Percentiles rank a stretch among this genome's conserved stretches.
These are phyloP conservation scores for Nettapus auritus DNA, from an alignment of 2,113 vertebrate species.

Conservation along the genomic window DNA sequence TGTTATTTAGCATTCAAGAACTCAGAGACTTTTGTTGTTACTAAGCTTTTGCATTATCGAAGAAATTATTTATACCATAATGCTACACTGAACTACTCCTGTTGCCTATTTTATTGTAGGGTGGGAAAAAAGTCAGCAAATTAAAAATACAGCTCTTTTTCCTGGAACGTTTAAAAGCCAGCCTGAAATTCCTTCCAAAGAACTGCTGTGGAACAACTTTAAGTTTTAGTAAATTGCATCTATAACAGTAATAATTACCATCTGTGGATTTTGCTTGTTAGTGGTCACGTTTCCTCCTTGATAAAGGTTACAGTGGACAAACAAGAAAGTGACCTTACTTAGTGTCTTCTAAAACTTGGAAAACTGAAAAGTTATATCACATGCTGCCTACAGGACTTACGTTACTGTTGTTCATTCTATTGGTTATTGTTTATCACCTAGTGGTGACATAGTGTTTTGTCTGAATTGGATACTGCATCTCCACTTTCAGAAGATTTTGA, in stretches of 20 bases:
- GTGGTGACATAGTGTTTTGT: slow-evolving; percentile 64
- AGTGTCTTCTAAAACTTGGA: slow-evolving; percentile 70
- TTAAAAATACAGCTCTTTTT: slow-evolving; percentile 67
- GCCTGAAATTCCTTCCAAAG: slow-evolving; percentile 76
- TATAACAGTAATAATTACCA: slow-evolving; percentile 60
- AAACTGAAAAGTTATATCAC: slow-evolving; percentile 73
- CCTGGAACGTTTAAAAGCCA: slow-evolving; percentile 67
- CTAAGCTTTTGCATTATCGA: slow-evolving; percentile 65
- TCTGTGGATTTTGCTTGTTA: slow-evolving; percentile 59
- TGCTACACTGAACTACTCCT: slow-evolving; percentile 67
- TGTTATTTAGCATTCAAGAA: slow-evolving; percentile 73
- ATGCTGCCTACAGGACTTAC: slow-evolving; percentile 76
- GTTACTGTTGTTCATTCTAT: slow-evolving; percentile 65
- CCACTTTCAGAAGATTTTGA: slow-evolving; percentile 55
- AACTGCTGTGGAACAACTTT: slow-evolving; percentile 72
- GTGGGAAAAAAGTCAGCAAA: slow-evolving; percentile 56
- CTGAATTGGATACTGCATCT: slow-evolving; percentile 72
- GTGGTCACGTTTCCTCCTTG: slow-evolving; percentile 67
- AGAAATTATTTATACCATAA: slow-evolving; percentile 66
- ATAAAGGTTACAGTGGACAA: slow-evolving; percentile 70
- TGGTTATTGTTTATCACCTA: slow-evolving; percentile 51
- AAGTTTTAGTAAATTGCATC: slow-evolving; percentile 67
- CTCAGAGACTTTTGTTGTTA: slow-evolving; percentile 66
- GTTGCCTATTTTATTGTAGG: slow-evolving; percentile 70
- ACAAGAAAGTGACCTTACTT: slow-evolving; percentile 79